Conservation (phyloP, 2,888 invertebrate genomes). For the Clanis bilineata region DNA sequence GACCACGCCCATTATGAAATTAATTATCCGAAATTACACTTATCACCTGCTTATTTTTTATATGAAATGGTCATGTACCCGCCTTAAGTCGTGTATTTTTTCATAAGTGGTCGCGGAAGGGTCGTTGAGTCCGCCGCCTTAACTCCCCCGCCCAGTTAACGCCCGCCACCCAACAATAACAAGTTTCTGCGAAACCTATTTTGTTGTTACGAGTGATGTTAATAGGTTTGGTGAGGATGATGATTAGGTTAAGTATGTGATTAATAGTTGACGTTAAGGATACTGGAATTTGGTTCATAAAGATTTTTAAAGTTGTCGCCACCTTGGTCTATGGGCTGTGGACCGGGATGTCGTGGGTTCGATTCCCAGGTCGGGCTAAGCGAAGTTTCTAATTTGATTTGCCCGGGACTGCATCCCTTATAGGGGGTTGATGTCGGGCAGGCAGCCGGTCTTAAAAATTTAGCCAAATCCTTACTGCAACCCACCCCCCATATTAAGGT, state of each 20-base stretch:
- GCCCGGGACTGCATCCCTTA: too few species aligned
- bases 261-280: background rate
- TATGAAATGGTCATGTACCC: conserved; percentile 20
- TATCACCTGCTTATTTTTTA: conserved; percentile 40
- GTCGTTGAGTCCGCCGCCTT: conserved; percentile 49
- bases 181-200: conserved; percentile 40
- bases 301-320: background rate
- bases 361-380: too few species aligned
- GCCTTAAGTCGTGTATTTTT: conserved; percentile 30
- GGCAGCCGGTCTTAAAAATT: too few species aligned
- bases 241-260: background rate
- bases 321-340: too few species aligned
- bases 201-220: conserved; percentile 33
- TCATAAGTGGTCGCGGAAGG: conserved; percentile 30
- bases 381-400: too few species aligned
- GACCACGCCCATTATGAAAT: conserved; percentile 46
- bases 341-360: too few species aligned
- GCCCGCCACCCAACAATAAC: conserved; percentile 37
- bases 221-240: background rate
- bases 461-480: too few species aligned
- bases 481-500: too few species aligned
- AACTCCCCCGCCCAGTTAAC: conserved; percentile 45
- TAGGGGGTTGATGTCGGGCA: too few species aligned
- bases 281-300: background rate
- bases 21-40: conserved; percentile 50